phyloP scores from a whole-genome alignment of 2,888 invertebrate genomes.

The Bhutanitis thaidina region DNA sequence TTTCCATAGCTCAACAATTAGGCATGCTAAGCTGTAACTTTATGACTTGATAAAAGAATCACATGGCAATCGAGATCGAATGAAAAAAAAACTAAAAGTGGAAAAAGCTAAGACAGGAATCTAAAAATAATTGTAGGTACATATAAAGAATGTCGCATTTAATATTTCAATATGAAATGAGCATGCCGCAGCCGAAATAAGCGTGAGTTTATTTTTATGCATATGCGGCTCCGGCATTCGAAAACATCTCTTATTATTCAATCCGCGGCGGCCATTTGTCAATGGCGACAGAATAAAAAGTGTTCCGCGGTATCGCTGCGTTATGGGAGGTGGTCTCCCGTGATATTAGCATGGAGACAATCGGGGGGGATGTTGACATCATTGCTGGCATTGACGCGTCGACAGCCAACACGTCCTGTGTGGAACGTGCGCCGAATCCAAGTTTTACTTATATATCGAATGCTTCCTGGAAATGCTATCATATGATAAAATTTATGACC shows the following conservation, averaged over 20 bases:
- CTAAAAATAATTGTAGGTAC: neutral
- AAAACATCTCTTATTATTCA: slow-evolving; percentile 53
- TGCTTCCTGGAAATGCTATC: slow-evolving; percentile 39
- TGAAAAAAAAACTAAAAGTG: no score
- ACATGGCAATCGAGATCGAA: no score
- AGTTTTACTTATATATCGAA: slow-evolving; percentile 17
- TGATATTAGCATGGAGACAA: slow-evolving; percentile 59
- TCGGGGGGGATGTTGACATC: slow-evolving; percentile 57
- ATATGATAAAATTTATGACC: slow-evolving; percentile 21
- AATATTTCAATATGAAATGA: slow-evolving; percentile 13
- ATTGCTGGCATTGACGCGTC: slow-evolving; percentile 44
- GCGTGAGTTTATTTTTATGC: slow-evolving; percentile 19
- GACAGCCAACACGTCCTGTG: slow-evolving; percentile 60
- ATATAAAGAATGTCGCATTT: slow-evolving; percentile 6
- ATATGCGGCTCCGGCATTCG: slow-evolving; percentile 28
- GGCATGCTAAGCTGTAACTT: no score
- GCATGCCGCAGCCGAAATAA: slow-evolving; percentile 8
- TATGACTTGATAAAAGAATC: no score
- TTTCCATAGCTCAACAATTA: no score
- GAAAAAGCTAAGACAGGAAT: no score
- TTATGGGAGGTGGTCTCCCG: slow-evolving; percentile 48
- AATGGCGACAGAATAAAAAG: slow-evolving; percentile 50
- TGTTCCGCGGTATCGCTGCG: slow-evolving; percentile 37
- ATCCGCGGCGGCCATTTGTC: slow-evolving; percentile 49
- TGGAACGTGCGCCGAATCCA: slow-evolving; percentile 55